These are phyloP conservation scores for Caenorhabditis inopinata DNA, from an alignment of 1,140 invertebrate genomes.

Conservation along the genomic window DNA sequence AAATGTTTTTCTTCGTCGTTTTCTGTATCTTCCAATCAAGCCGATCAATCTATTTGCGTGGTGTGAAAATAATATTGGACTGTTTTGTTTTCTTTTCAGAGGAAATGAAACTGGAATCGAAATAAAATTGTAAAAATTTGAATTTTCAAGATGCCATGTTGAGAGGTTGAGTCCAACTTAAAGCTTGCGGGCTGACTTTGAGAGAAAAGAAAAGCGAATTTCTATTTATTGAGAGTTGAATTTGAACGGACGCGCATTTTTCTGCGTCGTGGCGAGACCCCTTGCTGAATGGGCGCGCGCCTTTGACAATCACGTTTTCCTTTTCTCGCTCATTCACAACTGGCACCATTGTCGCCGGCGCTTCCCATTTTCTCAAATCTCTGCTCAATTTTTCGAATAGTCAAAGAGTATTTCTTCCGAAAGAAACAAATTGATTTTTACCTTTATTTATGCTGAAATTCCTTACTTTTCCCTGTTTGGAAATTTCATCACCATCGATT, in stretches of 20 bases:
- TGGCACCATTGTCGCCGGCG: not conserved
- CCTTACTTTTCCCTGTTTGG: too few relatives aligned
- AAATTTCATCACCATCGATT: conserved; percentile 3
- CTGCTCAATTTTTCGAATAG: not conserved
- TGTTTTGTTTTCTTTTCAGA: not conserved
- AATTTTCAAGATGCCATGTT: too few relatives aligned
- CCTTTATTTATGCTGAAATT: too few relatives aligned
- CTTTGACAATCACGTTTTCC: conserved; percentile 12
- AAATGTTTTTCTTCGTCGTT: not conserved
- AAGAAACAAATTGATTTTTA: not conserved
- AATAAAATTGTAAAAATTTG: too few relatives aligned
- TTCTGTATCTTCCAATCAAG: too few relatives aligned
- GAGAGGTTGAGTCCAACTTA: too few relatives aligned
- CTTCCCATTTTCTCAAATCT: not conserved
- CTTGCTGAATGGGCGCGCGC: not conserved
- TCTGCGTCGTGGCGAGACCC: not conserved
- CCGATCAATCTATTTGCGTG: not conserved
- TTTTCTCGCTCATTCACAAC: not conserved
- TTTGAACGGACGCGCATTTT: conserved; percentile 12
- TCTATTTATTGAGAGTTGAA: too few relatives aligned
- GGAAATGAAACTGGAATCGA: too few relatives aligned
- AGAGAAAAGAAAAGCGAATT: too few relatives aligned
- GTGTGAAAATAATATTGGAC: conserved; percentile 6
- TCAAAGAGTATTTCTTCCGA: not conserved
- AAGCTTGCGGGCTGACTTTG: too few relatives aligned